Evolutionary conservation across 2,113 vertebrate genomes (phyloP), one percentile per base, ranked within the genome.

Genomic region (Colossoma macropomum): DNA sequence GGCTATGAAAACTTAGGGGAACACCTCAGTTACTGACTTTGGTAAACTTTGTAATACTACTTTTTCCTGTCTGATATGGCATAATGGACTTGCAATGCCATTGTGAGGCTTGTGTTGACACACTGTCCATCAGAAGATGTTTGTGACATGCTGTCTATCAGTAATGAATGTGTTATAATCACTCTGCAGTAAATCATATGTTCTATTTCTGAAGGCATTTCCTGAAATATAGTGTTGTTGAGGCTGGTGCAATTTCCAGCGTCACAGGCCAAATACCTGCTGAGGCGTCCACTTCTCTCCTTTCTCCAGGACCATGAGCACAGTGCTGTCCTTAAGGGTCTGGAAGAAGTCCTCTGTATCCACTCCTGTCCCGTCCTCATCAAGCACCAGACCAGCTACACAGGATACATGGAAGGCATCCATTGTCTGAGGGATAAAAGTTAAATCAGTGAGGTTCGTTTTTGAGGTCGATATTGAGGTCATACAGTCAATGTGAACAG

Each of bases 331-430:
- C 10, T 94, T 92, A 77, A 99, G 90, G 0, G 96, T 95, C 28
- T 93, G 91, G 90, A 99, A 98, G 77, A 96, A 99, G 0, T 96
- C 95, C 41, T 98, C 96, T 0, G 96, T 97, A 83, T 99, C 98
- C 34, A 99, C 95, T 0, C 70, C 90, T 0, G 97, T 99, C 59
- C 98, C 97, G 0, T 99, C 98, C 86, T 98, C 97, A 4, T 98
- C 97, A 91, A 99, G 92, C 80, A 98, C 96, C 88, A 99, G 52
- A 0, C 17, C 84, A 28, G 94, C 32, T 23, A 93, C 80, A 0
- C 89, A 91, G 0, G 75, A 59, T 34, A 93, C 79, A 0, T 84
- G 86, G 79, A 97, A 86, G 0, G 92, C 84, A 0, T 93, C 92
- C 28, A 74, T 91, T n/a, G 90, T 93, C 97, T 99, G 89, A 11